Evolutionary conservation across 2,113 vertebrate genomes (phyloP).

Genomic region (Anhinga anhinga): DNA sequence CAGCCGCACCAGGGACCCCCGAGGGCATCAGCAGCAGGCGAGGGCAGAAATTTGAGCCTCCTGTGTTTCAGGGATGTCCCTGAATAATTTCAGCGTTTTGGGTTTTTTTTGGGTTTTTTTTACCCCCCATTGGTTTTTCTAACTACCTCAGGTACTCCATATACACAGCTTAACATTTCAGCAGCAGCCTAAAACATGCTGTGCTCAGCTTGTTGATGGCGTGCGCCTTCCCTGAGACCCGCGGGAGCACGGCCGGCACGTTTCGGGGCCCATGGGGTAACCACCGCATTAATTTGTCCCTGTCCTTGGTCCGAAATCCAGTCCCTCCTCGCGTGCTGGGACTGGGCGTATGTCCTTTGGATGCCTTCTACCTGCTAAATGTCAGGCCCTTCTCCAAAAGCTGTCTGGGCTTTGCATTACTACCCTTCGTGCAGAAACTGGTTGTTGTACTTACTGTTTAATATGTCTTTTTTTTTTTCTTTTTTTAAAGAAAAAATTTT

Average conservation of each 20-base stretch:
- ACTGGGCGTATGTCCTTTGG: not conserved
- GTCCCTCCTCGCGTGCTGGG: not conserved
- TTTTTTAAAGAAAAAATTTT: not conserved
- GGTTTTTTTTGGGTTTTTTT: not conserved
- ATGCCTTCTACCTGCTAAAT: not conserved
- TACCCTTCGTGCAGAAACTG: not conserved
- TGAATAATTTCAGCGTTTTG: not conserved
- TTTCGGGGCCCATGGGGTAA: not conserved
- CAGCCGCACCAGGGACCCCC: fast-evolving
- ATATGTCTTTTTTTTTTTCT: not conserved
- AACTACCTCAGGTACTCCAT: not conserved
- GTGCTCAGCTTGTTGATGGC: fast-evolving
- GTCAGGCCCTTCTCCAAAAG: not conserved
- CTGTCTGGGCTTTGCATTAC: not conserved
- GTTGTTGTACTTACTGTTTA: not conserved
- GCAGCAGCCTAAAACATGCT: not conserved
- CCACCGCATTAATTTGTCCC: not conserved
- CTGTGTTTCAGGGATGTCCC: not conserved
- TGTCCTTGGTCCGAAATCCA: not conserved
- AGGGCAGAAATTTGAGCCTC: not conserved
- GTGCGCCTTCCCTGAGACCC: not conserved
- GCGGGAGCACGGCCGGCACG: fast-evolving
- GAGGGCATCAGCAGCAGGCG: not conserved
- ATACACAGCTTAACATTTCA: not conserved
- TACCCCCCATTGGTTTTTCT: not conserved